A percentile compares a stretch with the other conserved stretches of the same genome.
phyloP scores from a whole-genome alignment of 2,113 vertebrate genomes.

The Caranx ignobilis region DNA sequence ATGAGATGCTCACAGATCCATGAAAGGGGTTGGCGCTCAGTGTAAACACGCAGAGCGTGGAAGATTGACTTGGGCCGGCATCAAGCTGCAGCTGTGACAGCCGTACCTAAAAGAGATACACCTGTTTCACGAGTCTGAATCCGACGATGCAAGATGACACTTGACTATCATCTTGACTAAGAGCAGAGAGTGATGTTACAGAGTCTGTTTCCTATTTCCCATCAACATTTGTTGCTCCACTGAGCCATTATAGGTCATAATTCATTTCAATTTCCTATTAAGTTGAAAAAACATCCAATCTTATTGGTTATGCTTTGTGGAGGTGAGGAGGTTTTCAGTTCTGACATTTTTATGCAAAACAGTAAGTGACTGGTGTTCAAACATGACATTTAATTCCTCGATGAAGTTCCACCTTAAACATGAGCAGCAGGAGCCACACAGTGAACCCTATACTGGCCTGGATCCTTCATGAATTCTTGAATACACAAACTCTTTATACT shows the following conservation, averaged over 20 bases:
- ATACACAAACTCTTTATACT: not conserved
- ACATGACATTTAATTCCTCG: constrained; percentile 33
- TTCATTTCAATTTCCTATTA: not conserved
- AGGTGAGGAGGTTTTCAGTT: not conserved
- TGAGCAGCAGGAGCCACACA: not conserved
- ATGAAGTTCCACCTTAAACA: not conserved
- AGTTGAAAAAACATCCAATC: too few relatives aligned
- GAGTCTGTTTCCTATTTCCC: too few relatives aligned
- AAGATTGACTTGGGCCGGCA: too few relatives aligned
- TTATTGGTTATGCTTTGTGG: not conserved
- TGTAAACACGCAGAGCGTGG: not conserved
- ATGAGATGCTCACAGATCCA: not conserved
- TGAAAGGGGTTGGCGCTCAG: not conserved
- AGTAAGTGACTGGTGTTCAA: not conserved
- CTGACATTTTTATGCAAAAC: constrained; percentile 21
- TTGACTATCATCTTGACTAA: too few relatives aligned
- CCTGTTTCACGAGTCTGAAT: not conserved
- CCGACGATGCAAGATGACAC: too few relatives aligned
- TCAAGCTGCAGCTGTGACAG: too few relatives aligned
- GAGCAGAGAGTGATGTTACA: too few relatives aligned
- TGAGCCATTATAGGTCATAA: too few relatives aligned
- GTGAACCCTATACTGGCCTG: not conserved
- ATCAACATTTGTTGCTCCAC: too few relatives aligned
- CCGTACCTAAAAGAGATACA: too few relatives aligned
- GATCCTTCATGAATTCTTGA: constrained; percentile 11